A percentile compares a stretch with the other conserved stretches of the same genome.
Conservation (phyloP, 1,140 invertebrate genomes). For the Matsumurasca onukii region DNA sequence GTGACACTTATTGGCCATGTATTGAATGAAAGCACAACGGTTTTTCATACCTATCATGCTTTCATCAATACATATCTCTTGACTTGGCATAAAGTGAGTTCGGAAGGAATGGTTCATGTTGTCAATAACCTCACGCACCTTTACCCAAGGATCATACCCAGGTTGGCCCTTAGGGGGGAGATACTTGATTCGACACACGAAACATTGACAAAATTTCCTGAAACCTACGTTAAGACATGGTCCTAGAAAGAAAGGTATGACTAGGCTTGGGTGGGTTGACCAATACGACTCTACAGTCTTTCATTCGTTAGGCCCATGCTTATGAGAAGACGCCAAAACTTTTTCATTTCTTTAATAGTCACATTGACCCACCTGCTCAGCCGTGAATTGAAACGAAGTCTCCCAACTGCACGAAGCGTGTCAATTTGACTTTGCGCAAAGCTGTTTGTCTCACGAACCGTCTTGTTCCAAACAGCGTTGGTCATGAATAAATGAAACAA, state of each 20-base stretch:
- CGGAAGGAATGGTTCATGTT: background rate
- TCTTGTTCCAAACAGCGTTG: background rate
- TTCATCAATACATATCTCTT: slow-evolving; percentile 11
- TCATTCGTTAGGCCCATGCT: slow-evolving; percentile 22
- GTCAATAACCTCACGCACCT: slow-evolving; percentile 13
- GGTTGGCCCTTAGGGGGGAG: background rate
- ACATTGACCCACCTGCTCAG: slow-evolving; percentile 5
- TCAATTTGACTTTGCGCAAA: no score
- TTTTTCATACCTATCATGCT: no score
- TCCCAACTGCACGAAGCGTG: no score
- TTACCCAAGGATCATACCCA: no score
- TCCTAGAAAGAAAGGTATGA: slow-evolving; percentile 8
- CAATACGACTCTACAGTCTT: no score
- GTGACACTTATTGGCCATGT: slow-evolving; percentile 1
- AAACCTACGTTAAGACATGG: slow-evolving; percentile 15
- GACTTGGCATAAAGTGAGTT: background rate
- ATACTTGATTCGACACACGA: background rate
- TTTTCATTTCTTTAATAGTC: slow-evolving; percentile 22
- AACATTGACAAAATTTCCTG: background rate
- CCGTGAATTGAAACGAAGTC: no score
- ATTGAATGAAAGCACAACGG: no score
- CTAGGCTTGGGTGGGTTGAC: background rate
- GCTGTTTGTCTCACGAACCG: no score
- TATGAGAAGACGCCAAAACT: slow-evolving; percentile 7
- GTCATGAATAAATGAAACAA: background rate